Evolutionary conservation across 2,797 vertebrate genomes (phyloP).

Genomic region (Neostethus bicornis): DNA sequence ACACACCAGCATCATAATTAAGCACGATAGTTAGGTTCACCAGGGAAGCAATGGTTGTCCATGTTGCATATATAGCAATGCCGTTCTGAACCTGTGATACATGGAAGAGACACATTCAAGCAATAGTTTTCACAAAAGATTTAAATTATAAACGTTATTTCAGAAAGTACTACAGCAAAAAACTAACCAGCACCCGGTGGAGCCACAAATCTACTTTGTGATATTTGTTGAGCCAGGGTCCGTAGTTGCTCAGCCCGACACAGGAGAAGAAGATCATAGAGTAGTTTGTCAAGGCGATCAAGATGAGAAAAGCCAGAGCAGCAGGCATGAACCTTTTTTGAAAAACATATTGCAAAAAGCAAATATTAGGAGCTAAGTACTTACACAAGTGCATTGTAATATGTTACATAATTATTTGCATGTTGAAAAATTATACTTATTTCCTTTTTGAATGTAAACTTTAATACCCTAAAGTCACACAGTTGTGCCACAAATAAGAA

Average conservation of each 20-base stretch:
- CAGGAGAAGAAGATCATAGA: constrained; percentile 72
- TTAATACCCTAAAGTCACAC: background rate
- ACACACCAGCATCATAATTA: constrained; percentile 67
- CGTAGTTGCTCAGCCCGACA: constrained; percentile 65
- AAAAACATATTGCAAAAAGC: constrained; percentile 18
- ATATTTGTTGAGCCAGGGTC: constrained; percentile 77
- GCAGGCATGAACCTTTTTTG: constrained; percentile 73
- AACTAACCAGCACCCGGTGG: constrained; percentile 78
- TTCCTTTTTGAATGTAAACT: background rate
- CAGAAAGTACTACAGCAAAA: no score
- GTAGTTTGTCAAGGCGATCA: constrained; percentile 75
- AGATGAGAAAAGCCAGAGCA: constrained; percentile 76
- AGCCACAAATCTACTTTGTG: constrained; percentile 85
- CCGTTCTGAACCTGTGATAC: constrained; percentile 82
- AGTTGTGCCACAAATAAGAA: background rate
- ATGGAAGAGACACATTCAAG: background rate
- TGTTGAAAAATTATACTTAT: background rate
- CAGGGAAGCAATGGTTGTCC: constrained; percentile 84
- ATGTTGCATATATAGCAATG: constrained; percentile 80
- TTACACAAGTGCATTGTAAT: background rate
- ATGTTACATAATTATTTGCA: no score
- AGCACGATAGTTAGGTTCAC: constrained; percentile 82
- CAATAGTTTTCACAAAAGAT: no score
- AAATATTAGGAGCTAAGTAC: background rate
- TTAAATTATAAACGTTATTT: no score